A percentile compares a stretch with the other conserved stretches of the same genome.
Conservation (phyloP, 2,797 vertebrate species). For the Delichon dasypus region DNA sequence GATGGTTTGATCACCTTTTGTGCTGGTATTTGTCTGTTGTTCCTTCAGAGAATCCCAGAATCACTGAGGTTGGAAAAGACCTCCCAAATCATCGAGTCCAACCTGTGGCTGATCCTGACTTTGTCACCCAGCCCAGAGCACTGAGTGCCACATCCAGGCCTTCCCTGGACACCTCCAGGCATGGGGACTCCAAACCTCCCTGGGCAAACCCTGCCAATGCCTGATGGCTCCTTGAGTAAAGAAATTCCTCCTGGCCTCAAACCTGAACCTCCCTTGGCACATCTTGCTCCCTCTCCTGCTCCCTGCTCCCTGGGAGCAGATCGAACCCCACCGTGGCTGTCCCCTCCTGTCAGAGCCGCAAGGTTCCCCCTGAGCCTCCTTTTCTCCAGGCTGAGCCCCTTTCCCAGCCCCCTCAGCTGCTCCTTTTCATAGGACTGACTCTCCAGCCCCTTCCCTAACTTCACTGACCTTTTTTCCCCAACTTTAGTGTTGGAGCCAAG, state of each 20-base stretch:
- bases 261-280: fast-evolving
- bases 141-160: neutral
- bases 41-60: neutral
- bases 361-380: neutral
- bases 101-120: fast-evolving
- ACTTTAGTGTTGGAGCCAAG: fast-evolving
- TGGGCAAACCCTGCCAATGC: neutral
- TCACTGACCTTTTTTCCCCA: neutral
- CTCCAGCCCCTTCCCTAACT: neutral
- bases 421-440: neutral
- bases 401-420: neutral
- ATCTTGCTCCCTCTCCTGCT: neutral
- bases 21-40: neutral
- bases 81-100: neutral
- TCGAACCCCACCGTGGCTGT: fast-evolving
- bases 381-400: neutral
- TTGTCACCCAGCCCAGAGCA: neutral
- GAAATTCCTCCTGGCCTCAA: neutral
- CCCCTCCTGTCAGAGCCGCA: neutral
- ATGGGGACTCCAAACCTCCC: neutral
- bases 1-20: neutral
- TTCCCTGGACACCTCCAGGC: neutral
- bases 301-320: neutral
- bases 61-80: neutral
- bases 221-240: neutral